A percentile compares a stretch with the other conserved stretches of the same genome.
Conservation (phyloP, 1,140 invertebrate genomes). For the Pseudoatta argentina region DNA sequence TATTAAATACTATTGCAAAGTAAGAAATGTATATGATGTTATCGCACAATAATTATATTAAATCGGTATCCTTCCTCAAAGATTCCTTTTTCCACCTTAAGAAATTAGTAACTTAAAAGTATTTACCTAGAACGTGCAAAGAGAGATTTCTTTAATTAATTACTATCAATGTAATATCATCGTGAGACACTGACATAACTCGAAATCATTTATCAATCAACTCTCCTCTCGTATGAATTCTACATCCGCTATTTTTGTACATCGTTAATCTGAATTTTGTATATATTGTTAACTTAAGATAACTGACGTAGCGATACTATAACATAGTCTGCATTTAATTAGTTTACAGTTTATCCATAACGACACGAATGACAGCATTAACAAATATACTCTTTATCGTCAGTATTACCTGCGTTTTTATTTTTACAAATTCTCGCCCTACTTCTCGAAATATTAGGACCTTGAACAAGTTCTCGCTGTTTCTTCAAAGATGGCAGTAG, state of each 20-base stretch:
- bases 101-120: neutral
- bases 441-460: too few relatives aligned
- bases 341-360: conserved; percentile 15
- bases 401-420: neutral
- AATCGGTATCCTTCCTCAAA: neutral
- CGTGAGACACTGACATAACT: neutral
- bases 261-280: conserved; percentile 74
- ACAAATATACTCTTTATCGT: conserved; percentile 50
- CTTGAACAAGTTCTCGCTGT: too few relatives aligned
- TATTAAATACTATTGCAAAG: neutral
- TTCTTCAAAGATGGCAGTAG: too few relatives aligned
- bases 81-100: neutral
- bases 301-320: conserved; percentile 32
- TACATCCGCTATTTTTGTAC: conserved; percentile 47
- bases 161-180: neutral
- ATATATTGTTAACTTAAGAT: conserved; percentile 80
- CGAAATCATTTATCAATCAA: neutral
- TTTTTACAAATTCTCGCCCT: neutral
- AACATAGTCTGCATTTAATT: conserved; percentile 31
- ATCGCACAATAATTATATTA: neutral
- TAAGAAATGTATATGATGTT: neutral
- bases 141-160: conserved; percentile 12
- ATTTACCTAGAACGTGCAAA: neutral
- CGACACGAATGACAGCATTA: conserved; percentile 21
- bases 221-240: conserved; percentile 23